These are phyloP conservation scores for Orgyia antiqua DNA, from an alignment of 2,888 invertebrate species.

Conservation along the genomic window DNA sequence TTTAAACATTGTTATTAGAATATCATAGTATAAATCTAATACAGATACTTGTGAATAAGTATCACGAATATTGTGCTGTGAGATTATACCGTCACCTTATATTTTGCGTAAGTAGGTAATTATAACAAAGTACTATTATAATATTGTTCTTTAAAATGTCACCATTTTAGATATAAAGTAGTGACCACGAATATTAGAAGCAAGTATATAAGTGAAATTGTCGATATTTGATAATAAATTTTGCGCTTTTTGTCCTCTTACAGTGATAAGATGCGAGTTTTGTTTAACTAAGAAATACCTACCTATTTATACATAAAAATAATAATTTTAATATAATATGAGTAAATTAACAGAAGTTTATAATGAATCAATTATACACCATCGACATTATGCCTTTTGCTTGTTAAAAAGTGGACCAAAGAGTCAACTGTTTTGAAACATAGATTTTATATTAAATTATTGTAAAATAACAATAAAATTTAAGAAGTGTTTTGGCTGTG, in stretches of 20 bases:
- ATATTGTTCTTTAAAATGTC: constrained; percentile 25
- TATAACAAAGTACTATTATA: constrained; percentile 21
- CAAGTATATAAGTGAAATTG: constrained; percentile 19
- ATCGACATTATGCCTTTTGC: constrained; percentile 64
- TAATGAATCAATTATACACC: constrained; percentile 27
- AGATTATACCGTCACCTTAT: constrained; percentile 43
- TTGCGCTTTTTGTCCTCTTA: constrained; percentile 13
- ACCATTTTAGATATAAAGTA: constrained; percentile 24
- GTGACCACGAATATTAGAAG: constrained; percentile 26
- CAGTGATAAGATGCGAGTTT: constrained; percentile 7
- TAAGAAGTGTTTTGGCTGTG: constrained; percentile 68
- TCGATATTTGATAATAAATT: too few relatives aligned
- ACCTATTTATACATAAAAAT: constrained; percentile 5
- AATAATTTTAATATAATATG: constrained; percentile 3
- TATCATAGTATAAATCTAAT: too few relatives aligned
- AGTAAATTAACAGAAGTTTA: constrained; percentile 3
- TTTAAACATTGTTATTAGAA: too few relatives aligned
- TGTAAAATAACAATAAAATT: constrained; percentile 37
- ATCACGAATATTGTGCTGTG: constrained; percentile 48
- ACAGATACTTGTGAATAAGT: constrained; percentile 22
- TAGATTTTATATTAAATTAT: constrained; percentile 55
- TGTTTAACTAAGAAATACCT: constrained; percentile 8
- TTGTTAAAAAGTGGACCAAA: constrained; percentile 70
- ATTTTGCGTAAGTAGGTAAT: constrained; percentile 34
- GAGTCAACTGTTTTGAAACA: constrained; percentile 65